These are phyloP conservation scores for Leistus spinibarbis DNA, from an alignment of 2,888 invertebrate genomes.

Conservation along the genomic window DNA sequence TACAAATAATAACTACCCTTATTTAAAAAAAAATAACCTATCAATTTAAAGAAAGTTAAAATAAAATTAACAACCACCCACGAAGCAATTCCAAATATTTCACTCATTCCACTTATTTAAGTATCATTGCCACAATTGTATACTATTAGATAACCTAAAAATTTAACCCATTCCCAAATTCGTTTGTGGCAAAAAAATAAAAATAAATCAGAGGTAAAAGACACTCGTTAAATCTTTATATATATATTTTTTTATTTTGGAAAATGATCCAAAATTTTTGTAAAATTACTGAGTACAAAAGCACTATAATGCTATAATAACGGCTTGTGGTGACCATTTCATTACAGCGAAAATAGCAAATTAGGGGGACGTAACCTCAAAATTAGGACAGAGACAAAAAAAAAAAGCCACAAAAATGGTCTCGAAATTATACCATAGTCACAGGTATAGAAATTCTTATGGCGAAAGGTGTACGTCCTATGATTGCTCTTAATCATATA, in stretches of 20 bases:
- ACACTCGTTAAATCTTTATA: slow-evolving; percentile 6
- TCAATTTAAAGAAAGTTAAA: not conserved
- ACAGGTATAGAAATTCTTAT: slow-evolving; percentile 1
- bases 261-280: slow-evolving; percentile 25
- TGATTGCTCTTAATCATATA: not conserved
- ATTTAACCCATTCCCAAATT: not conserved
- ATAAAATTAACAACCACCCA: not conserved
- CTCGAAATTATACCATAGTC: slow-evolving; percentile 25
- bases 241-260: not conserved
- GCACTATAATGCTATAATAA: slow-evolving; percentile 40
- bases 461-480: not conserved
- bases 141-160: slow-evolving; percentile 3
- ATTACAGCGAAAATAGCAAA: slow-evolving; percentile 40
- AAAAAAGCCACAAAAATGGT: slow-evolving; percentile 30
- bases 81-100: not conserved
- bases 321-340: slow-evolving; percentile 39
- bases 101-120: not conserved
- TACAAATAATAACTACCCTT: not conserved
- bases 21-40: not conserved
- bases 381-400: slow-evolving; percentile 33
- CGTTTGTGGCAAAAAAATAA: not conserved
- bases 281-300: slow-evolving; percentile 26
- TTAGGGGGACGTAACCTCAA: slow-evolving; percentile 31
- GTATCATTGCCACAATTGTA: not conserved
- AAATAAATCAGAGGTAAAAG: slow-evolving; percentile 12